Evolutionary conservation across 2,113 vertebrate genomes (phyloP).

Genomic region (Tetraodon nigroviridis): DNA sequence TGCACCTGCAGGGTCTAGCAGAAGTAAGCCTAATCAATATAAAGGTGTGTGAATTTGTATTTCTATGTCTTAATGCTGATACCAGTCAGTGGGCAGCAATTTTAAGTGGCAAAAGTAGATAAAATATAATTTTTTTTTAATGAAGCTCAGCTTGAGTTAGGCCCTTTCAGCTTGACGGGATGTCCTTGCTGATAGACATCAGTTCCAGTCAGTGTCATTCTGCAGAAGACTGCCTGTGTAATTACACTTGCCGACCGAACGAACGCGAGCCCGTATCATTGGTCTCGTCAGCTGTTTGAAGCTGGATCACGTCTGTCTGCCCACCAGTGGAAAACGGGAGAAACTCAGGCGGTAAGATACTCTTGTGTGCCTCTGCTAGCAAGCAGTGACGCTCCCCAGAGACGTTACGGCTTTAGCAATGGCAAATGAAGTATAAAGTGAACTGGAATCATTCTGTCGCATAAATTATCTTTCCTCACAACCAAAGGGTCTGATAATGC

Average conservation of each 20-base stretch:
- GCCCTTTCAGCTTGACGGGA: background rate
- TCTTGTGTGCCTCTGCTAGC: background rate
- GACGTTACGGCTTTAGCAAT: background rate
- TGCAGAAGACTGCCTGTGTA: conserved; percentile 27
- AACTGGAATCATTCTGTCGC: background rate
- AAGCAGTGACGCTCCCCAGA: background rate
- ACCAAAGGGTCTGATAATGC: background rate
- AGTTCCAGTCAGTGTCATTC: conserved; percentile 12
- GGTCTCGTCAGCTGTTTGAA: conserved; percentile 25
- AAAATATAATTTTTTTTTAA: too few species aligned
- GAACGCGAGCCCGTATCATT: conserved; percentile 29
- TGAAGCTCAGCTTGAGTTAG: too few species aligned
- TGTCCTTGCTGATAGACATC: conserved; percentile 24
- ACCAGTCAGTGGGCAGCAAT: too few species aligned
- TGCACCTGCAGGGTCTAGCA: background rate
- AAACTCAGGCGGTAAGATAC: background rate
- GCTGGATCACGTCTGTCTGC: conserved; percentile 3
- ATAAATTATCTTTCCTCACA: background rate
- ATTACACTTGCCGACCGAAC: conserved; percentile 38
- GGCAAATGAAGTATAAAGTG: background rate
- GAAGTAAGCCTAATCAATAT: background rate
- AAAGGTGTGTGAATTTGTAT: background rate
- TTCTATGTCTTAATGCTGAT: background rate
- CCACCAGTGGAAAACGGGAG: background rate
- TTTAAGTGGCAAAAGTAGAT: too few species aligned